Evolutionary conservation across 2,888 invertebrate species (phyloP).

Genomic region (Erynnis tages): DNA sequence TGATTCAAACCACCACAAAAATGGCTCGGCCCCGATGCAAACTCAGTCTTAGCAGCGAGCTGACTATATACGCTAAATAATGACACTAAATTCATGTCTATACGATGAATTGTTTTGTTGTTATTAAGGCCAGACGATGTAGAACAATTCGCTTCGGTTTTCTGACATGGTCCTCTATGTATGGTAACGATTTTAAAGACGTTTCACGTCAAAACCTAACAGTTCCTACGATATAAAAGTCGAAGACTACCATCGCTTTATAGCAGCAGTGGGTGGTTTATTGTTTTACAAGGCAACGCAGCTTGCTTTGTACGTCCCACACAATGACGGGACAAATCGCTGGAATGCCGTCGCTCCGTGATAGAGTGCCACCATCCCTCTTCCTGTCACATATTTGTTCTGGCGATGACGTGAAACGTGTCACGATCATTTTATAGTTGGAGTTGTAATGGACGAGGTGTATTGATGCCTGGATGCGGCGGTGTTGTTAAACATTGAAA

Average conservation of each 20-base stretch:
- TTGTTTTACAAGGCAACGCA: slow-evolving; percentile 68
- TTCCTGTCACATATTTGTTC: slow-evolving; percentile 60
- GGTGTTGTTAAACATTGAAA: no score
- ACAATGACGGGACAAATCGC: slow-evolving; percentile 63
- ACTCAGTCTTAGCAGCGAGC: no score
- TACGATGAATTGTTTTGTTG: no score
- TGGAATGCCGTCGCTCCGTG: slow-evolving; percentile 58
- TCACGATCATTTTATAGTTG: slow-evolving; percentile 11
- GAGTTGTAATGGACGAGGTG: not conserved
- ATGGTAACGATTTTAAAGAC: not conserved
- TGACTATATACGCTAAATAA: no score
- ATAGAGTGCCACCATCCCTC: slow-evolving; percentile 65
- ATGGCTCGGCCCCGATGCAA: no score
- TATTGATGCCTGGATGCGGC: slow-evolving; percentile 7
- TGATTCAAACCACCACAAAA: no score
- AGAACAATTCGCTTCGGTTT: no score
- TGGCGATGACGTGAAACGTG: slow-evolving; percentile 9
- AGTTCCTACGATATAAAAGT: no score
- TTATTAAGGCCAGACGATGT: no score
- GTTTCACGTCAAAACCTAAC: no score
- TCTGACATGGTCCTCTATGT: not conserved
- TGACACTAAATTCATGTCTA: no score
- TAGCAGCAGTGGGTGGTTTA: slow-evolving; percentile 66
- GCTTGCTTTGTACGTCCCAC: slow-evolving; percentile 46
- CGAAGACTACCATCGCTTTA: no score